phyloP scores from a whole-genome alignment of 1,140 invertebrate species.

The Sminthurinus signatus region DNA sequence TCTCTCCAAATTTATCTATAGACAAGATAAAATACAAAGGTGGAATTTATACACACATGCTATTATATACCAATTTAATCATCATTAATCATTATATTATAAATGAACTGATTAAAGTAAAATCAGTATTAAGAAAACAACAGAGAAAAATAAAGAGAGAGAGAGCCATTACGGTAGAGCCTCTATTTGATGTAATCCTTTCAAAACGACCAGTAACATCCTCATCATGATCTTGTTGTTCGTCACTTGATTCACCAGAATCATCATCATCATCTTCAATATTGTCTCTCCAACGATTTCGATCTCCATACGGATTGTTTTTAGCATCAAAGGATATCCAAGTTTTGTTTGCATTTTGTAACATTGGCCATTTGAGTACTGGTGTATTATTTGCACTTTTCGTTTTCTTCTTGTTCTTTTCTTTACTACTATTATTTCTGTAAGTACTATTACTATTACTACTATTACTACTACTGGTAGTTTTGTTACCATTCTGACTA shows the following conservation, averaged over 20 bases:
- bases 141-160: neutral
- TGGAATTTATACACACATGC: no score
- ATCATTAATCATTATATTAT: no score
- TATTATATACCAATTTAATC: no score
- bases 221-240: no score
- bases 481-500: conserved; percentile 1
- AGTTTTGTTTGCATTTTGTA: conserved; percentile 29
- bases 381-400: neutral
- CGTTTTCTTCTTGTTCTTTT: no score
- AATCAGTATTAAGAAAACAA: no score
- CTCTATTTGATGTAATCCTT: conserved; percentile 38
- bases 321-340: conserved; percentile 26
- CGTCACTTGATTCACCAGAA: conserved; percentile 46
- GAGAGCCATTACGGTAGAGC: neutral
- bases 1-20: no score
- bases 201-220: conserved; percentile 62
- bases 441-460: neutral
- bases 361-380: conserved; percentile 23
- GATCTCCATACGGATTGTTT: neutral
- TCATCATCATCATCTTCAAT: conserved; percentile 44
- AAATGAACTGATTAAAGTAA: no score
- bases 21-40: no score
- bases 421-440: neutral
- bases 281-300: no score
- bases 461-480: neutral